Percentiles rank a stretch among this genome's conserved stretches.
Conservation (phyloP, 2,888 invertebrate genomes). For the Syrista parreyssii region DNA sequence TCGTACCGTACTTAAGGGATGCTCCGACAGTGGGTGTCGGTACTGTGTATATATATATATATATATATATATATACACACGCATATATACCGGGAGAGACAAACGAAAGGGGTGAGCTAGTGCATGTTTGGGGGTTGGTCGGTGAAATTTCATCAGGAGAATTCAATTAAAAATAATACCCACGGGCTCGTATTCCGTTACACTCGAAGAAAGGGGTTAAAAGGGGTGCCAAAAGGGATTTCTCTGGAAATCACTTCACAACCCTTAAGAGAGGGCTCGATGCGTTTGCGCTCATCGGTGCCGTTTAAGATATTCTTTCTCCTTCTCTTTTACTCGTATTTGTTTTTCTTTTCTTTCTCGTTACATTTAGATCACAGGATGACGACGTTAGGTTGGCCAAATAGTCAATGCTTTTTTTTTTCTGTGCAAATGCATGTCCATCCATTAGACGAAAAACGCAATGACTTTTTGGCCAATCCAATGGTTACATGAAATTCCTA, state of each 20-base stretch:
- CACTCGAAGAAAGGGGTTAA: conserved; percentile 17
- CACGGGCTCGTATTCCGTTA: conserved; percentile 19
- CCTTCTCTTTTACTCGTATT: not conserved
- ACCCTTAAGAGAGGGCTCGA: not conserved
- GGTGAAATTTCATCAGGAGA: conserved; percentile 59
- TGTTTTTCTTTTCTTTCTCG: not conserved
- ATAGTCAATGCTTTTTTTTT: too few relatives aligned
- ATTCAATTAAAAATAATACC: conserved; percentile 64
- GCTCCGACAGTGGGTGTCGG: not conserved
- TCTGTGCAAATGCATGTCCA: too few relatives aligned
- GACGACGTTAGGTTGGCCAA: too few relatives aligned
- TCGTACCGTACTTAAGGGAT: not conserved
- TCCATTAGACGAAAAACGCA: too few relatives aligned
- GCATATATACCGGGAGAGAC: conserved; percentile 14
- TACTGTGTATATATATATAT: not conserved
- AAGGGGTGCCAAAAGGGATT: not conserved
- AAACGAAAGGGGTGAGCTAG: conserved; percentile 12
- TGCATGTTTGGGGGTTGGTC: not conserved
- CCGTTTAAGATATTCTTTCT: not conserved
- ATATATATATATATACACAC: not conserved
- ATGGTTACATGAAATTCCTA: not conserved
- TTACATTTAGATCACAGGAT: not conserved
- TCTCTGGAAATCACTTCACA: not conserved
- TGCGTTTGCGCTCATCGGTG: conserved; percentile 3
- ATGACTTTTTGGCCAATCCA: too few relatives aligned